Conservation (phyloP, 2,888 invertebrate species). For the Drosophila fulvimacula region DNA sequence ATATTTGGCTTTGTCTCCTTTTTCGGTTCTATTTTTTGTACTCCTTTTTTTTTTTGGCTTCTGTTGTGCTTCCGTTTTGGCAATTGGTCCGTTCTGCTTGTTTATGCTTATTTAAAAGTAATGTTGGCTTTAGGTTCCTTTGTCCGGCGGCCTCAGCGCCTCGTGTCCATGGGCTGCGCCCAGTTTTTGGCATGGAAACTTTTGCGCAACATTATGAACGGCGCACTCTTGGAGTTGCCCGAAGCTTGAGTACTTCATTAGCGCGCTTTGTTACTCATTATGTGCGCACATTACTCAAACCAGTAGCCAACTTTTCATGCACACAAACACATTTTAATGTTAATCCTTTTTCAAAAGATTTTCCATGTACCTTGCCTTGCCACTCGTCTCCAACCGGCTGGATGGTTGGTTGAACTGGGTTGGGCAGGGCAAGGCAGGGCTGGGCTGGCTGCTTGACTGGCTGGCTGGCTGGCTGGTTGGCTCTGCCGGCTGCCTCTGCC, state of each 20-base stretch:
- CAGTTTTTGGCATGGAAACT: conserved; percentile 25
- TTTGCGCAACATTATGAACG: conserved; percentile 28
- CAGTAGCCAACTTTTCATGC: conserved; percentile 62
- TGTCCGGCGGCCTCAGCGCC: conserved; percentile 2
- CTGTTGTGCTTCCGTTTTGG: conserved; percentile 50
- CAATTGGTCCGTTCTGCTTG: conserved; percentile 48
- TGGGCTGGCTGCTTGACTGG: not conserved
- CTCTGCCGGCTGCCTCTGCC: conserved; percentile 37
- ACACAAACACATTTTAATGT: conserved; percentile 65
- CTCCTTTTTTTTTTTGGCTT: conserved; percentile 16
- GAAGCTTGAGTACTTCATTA: conserved; percentile 75
- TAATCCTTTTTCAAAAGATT: conserved; percentile 78
- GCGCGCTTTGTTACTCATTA: conserved; percentile 79
- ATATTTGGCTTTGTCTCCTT: conserved; percentile 6
- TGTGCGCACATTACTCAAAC: conserved; percentile 77
- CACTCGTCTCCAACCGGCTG: conserved; percentile 1
- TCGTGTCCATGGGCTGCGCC: conserved; percentile 19
- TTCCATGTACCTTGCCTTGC: conserved; percentile 37
- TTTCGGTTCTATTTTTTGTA: too few relatives aligned
- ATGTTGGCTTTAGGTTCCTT: conserved; percentile 27
- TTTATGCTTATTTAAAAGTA: conserved; percentile 43
- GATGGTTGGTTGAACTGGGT: not conserved
- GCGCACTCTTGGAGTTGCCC: conserved; percentile 41
- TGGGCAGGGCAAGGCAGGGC: not conserved
- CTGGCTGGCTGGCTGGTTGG: not conserved